Conservation (phyloP, 2,888 invertebrate species). For the Thyatira batis region DNA sequence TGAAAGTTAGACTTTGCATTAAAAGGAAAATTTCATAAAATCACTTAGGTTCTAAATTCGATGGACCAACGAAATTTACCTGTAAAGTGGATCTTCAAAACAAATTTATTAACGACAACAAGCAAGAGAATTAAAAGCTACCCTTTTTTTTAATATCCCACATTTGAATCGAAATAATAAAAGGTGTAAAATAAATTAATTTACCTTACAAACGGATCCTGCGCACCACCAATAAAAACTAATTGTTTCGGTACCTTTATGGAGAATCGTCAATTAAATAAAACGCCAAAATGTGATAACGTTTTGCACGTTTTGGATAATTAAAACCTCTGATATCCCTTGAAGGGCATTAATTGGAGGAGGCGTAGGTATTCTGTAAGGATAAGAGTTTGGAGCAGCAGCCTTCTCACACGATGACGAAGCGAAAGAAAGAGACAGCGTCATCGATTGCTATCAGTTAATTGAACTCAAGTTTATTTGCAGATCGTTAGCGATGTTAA, state of each 20-base stretch:
- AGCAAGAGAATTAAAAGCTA: too few relatives aligned
- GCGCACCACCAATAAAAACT: not conserved
- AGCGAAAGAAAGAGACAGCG: too few relatives aligned
- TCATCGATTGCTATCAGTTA: slow-evolving; percentile 5
- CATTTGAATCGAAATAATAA: too few relatives aligned
- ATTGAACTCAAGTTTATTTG: slow-evolving; percentile 18
- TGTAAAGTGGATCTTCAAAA: too few relatives aligned
- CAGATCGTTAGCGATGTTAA: slow-evolving; percentile 16
- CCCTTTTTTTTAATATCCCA: too few relatives aligned
- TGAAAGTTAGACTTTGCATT: too few relatives aligned
- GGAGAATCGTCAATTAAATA: not conserved
- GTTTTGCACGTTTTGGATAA: not conserved
- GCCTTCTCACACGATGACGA: too few relatives aligned
- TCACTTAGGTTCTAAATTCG: too few relatives aligned
- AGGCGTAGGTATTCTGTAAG: too few relatives aligned
- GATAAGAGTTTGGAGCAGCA: too few relatives aligned
- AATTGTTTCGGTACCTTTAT: not conserved
- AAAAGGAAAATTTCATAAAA: not conserved
- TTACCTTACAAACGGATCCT: not conserved
- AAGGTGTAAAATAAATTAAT: not conserved
- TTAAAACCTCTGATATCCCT: not conserved
- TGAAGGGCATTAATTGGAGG: not conserved
- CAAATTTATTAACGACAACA: too few relatives aligned
- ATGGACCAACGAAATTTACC: too few relatives aligned
- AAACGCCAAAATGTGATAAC: not conserved